These are phyloP conservation scores for Ephydatia muelleri DNA, from an alignment of 37 sponge, comb jelly and placozoan genomes.

Conservation along the genomic window DNA sequence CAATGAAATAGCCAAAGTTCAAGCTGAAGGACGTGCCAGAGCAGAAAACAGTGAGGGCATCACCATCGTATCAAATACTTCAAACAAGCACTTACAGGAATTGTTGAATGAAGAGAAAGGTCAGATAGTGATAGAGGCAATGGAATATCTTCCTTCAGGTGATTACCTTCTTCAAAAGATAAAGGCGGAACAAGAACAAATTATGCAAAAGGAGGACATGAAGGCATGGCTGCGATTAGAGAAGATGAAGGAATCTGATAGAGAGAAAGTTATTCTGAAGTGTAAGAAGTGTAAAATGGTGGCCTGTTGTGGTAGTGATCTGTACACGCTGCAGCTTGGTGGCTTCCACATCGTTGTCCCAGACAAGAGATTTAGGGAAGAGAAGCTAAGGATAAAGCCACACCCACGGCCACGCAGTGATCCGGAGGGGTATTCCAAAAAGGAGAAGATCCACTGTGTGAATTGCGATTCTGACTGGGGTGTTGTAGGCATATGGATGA, in stretches of 20 bases:
- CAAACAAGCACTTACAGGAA: slow-evolving; percentile 23
- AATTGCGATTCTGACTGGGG: slow-evolving; percentile 56
- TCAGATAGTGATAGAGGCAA: slow-evolving; percentile 4
- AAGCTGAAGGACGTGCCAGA: slow-evolving; percentile 79
- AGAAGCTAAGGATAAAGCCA: neutral
- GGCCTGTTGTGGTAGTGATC: slow-evolving; percentile 53
- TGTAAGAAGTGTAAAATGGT: slow-evolving; percentile 50
- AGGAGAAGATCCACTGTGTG: slow-evolving; percentile 40
- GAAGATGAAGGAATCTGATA: slow-evolving; percentile 3
- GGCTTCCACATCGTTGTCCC: slow-evolving; percentile 42
- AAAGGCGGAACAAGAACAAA: neutral
- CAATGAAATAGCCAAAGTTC: slow-evolving; percentile 75
- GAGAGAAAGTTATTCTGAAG: slow-evolving; percentile 15
- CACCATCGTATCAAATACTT: slow-evolving; percentile 25
- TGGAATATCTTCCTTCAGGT: slow-evolving; percentile 17
- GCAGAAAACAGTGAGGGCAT: slow-evolving; percentile 36
- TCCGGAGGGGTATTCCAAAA: slow-evolving; percentile 1
- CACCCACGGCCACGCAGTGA: slow-evolving; percentile 7
- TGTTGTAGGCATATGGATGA: slow-evolving; percentile 14
- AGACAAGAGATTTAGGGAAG: neutral
- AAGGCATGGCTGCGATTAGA: neutral
- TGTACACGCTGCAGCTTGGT: slow-evolving; percentile 10
- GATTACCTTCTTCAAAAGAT: neutral
- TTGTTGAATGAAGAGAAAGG: slow-evolving; percentile 36
- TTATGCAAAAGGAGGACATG: neutral